Conservation (phyloP, 2,888 invertebrate genomes). For the Metalampra italica region DNA sequence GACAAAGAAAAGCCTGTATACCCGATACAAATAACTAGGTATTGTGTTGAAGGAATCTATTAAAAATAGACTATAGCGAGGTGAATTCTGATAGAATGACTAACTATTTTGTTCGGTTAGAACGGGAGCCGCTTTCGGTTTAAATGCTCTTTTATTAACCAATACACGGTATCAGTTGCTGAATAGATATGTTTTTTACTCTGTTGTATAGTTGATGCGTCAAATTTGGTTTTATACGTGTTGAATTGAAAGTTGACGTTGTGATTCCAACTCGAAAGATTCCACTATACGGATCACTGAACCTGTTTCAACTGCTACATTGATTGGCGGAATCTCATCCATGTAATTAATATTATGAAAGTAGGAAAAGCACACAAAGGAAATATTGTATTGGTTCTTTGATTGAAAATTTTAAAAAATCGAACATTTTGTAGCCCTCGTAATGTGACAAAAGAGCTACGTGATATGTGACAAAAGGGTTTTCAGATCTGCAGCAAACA, state of each 20-base stretch:
- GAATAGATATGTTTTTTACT: constrained; percentile 1
- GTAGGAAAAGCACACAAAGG: no score
- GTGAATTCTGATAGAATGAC: constrained; percentile 39
- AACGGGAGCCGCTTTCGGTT: constrained; percentile 32
- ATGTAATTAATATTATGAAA: no score
- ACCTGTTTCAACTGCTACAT: not conserved
- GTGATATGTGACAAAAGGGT: no score
- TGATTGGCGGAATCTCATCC: no score
- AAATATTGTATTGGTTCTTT: no score
- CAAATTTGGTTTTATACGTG: constrained; percentile 1
- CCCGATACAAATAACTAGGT: constrained; percentile 47
- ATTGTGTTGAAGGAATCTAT: constrained; percentile 57
- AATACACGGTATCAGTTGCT: constrained; percentile 16
- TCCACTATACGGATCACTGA: not conserved
- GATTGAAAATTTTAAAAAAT: no score
- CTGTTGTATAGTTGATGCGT: not conserved
- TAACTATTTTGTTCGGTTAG: constrained; percentile 33
- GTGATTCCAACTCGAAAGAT: not conserved
- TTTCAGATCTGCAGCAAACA: no score
- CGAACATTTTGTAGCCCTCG: no score
- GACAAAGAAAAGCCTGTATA: constrained; percentile 35
- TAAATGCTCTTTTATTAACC: constrained; percentile 33
- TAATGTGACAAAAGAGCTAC: no score
- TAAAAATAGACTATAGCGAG: constrained; percentile 35
- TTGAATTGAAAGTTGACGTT: constrained; percentile 1